Evolutionary conservation across 2,888 invertebrate genomes (phyloP).

Genomic region (Drosophila kuntzei): DNA sequence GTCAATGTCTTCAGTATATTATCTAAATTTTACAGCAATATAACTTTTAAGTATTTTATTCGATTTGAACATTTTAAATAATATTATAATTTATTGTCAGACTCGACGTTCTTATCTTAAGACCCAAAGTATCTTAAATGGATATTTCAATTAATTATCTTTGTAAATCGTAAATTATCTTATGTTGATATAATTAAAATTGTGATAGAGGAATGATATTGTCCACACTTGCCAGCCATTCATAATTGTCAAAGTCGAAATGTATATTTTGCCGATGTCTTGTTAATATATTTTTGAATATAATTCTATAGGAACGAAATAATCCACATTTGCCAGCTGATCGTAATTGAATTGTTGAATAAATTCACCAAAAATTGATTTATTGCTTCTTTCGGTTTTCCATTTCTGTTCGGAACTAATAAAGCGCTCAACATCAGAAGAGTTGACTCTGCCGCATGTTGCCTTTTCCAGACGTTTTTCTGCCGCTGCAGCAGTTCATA

Average conservation of each 20-base stretch:
- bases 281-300: background rate
- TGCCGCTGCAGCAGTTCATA: slow-evolving; percentile 64
- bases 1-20: too few relatives aligned
- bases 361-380: slow-evolving; percentile 34
- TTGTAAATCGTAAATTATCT: too few relatives aligned
- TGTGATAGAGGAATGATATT: background rate
- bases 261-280: background rate
- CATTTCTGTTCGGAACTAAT: slow-evolving; percentile 59
- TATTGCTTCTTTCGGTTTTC: slow-evolving; percentile 35
- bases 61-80: too few relatives aligned
- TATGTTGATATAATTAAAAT: too few relatives aligned
- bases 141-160: too few relatives aligned
- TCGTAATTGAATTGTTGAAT: slow-evolving; percentile 45
- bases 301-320: background rate
- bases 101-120: too few relatives aligned
- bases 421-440: slow-evolving; percentile 65
- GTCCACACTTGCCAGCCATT: background rate
- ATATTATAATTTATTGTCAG: too few relatives aligned
- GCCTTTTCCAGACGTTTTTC: slow-evolving; percentile 31
- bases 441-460: slow-evolving; percentile 35
- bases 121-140: too few relatives aligned
- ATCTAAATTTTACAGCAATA: too few relatives aligned
- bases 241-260: background rate
- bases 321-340: slow-evolving; percentile 2
- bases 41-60: too few relatives aligned